These are phyloP conservation scores for Pedetes capensis DNA, from an alignment of 2,113 vertebrate genomes.

Conservation along the genomic window DNA sequence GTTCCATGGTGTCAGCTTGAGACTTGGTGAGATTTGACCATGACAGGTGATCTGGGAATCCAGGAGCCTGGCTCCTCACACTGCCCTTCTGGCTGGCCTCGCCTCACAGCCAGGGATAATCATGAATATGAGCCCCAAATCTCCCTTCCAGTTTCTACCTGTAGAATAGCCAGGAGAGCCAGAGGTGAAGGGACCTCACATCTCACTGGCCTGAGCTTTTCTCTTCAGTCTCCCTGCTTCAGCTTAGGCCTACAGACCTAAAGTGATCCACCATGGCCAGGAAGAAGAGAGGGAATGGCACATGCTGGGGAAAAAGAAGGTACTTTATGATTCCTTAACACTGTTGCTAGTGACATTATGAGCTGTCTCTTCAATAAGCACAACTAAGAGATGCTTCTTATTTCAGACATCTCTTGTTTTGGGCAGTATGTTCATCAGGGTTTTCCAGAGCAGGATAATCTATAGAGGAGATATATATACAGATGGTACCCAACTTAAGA, in stretches of 20 bases:
- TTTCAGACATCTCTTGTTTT: constrained; percentile 71
- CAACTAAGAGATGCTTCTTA: constrained; percentile 69
- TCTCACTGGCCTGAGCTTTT: background rate
- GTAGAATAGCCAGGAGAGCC: background rate
- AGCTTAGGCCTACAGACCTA: background rate
- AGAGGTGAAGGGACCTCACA: background rate
- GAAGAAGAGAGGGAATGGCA: background rate
- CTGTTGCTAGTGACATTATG: background rate
- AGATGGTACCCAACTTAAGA: background rate
- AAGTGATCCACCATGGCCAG: background rate
- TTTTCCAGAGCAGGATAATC: background rate
- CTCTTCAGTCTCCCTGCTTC: background rate
- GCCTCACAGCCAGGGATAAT: accelerated
- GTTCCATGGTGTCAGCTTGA: background rate
- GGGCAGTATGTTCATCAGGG: background rate
- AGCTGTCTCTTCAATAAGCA: constrained; percentile 47
- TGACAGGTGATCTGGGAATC: background rate
- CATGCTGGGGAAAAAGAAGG: background rate
- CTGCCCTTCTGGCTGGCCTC: background rate
- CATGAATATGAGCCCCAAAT: background rate
- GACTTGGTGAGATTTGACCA: background rate
- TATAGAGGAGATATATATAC: background rate
- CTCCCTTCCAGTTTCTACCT: background rate
- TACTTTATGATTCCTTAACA: background rate
- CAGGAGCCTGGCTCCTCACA: background rate